Conservation (phyloP, 1,140 invertebrate genomes). For the Pristionchus pacificus region DNA sequence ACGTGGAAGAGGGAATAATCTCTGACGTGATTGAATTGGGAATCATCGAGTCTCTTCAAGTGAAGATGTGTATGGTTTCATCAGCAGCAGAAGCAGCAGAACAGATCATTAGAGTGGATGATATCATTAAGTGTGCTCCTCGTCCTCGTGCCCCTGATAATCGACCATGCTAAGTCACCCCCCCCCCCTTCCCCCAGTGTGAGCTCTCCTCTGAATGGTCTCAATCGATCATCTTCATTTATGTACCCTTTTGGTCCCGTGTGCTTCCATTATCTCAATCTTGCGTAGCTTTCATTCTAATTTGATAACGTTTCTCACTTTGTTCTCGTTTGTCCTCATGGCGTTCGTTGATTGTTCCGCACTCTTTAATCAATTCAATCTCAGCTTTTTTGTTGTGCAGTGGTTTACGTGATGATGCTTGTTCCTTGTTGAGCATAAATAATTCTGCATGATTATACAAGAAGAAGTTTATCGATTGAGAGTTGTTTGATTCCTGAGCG, state of each 20-base stretch:
- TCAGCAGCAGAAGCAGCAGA: constrained; percentile 95
- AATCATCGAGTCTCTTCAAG: constrained; percentile 91
- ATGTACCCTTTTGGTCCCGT: background rate
- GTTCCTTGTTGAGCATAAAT: no score
- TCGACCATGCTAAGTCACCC: constrained; percentile 59
- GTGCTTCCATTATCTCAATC: constrained; percentile 6
- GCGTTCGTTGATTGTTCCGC: no score
- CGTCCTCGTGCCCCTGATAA: constrained; percentile 78
- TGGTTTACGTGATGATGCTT: no score
- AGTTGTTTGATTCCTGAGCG: no score
- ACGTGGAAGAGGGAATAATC: constrained; percentile 58
- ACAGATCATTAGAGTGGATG: constrained; percentile 93
- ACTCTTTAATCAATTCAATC: no score
- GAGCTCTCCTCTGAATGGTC: constrained; percentile 13
- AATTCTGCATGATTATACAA: no score
- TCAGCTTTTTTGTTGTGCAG: no score
- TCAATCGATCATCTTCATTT: constrained; percentile 12
- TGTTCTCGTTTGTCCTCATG: no score
- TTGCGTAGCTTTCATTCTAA: no score
- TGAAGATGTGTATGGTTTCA: constrained; percentile 69
- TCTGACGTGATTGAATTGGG: constrained; percentile 80
- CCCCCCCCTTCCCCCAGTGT: background rate
- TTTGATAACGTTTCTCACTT: no score
- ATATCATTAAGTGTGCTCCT: constrained; percentile 91
- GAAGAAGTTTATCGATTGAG: no score